phyloP scores from a whole-genome alignment of 2,888 invertebrate species.

The Drosophila formosana region DNA sequence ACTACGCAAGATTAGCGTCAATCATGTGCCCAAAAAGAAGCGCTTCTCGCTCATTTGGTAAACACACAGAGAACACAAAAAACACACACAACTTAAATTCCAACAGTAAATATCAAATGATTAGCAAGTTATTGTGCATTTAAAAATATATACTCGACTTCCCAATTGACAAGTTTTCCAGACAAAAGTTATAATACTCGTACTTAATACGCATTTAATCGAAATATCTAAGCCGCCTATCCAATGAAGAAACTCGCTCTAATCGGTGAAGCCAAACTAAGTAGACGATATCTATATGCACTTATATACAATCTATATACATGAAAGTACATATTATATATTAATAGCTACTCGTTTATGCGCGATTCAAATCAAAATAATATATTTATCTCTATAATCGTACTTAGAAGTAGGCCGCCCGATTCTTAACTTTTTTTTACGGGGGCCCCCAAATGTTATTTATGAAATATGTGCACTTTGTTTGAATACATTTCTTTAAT shows the following conservation, averaged over 20 bases:
- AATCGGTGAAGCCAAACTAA: constrained; percentile 40
- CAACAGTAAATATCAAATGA: constrained; percentile 7
- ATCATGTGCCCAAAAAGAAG: constrained; percentile 95
- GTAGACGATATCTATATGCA: constrained; percentile 36
- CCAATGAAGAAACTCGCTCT: constrained; percentile 32
- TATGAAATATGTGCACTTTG: constrained; percentile 71
- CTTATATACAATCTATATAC: constrained; percentile 21
- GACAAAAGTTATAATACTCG: constrained; percentile 35
- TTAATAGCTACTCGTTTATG: constrained; percentile 24
- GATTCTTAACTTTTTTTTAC: constrained; percentile 15
- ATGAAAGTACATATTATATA: constrained; percentile 13
- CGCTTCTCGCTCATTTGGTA: constrained; percentile 94
- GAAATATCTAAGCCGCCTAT: constrained; percentile 35
- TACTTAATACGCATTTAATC: constrained; percentile 49
- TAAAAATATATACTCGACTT: constrained; percentile 54
- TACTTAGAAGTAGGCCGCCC: constrained; percentile 31
- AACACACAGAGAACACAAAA: constrained; percentile 65
- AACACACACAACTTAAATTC: constrained; percentile 4
- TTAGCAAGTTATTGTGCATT: constrained; percentile 65
- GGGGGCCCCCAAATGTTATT: constrained; percentile 57
- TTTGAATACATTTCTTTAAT: constrained; percentile 54
- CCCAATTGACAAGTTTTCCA: constrained; percentile 57
- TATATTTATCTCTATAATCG: constrained; percentile 30
- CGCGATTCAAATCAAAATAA: constrained; percentile 48
- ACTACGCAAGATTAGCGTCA: constrained; percentile 93